Conservation (phyloP, 2,797 vertebrate species). For the Sternotherus odoratus region DNA sequence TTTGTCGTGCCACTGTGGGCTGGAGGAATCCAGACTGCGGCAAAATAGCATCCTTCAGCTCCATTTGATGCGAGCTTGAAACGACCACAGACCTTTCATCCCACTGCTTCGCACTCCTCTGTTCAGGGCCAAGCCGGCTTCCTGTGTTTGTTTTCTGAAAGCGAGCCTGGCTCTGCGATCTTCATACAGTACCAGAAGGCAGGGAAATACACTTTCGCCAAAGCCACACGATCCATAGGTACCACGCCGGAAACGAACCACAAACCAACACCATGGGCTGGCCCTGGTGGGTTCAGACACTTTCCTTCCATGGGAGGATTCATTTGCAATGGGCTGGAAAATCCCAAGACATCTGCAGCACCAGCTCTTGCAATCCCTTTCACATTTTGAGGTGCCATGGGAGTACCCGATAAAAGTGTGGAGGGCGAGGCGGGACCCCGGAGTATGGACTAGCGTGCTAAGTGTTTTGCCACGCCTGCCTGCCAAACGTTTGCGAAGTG, state of each 20-base stretch:
- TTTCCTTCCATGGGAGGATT: neutral
- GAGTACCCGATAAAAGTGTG: neutral
- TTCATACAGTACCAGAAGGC: neutral
- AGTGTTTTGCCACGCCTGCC: neutral
- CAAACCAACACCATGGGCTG: neutral
- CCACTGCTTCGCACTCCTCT: neutral
- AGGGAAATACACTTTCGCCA: neutral
- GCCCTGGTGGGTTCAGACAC: neutral
- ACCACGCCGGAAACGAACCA: neutral
- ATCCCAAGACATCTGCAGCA: neutral
- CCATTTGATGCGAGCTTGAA: slow-evolving; percentile 37
- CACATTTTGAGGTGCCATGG: neutral
- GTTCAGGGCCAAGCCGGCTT: neutral
- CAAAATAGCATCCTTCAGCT: slow-evolving; percentile 60
- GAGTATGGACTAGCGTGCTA: no score
- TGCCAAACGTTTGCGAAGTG: neutral
- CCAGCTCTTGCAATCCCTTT: neutral
- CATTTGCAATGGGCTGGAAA: neutral
- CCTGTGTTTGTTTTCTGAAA: neutral
- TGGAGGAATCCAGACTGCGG: slow-evolving; percentile 72
- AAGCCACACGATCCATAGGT: neutral
- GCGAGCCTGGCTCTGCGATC: neutral
- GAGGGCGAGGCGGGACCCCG: neutral
- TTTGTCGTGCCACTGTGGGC: slow-evolving; percentile 82
- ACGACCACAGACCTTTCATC: slow-evolving; percentile 52